Evolutionary conservation across 2,113 vertebrate species (phyloP).

Genomic region (Sinocyclocheilus grahami): DNA sequence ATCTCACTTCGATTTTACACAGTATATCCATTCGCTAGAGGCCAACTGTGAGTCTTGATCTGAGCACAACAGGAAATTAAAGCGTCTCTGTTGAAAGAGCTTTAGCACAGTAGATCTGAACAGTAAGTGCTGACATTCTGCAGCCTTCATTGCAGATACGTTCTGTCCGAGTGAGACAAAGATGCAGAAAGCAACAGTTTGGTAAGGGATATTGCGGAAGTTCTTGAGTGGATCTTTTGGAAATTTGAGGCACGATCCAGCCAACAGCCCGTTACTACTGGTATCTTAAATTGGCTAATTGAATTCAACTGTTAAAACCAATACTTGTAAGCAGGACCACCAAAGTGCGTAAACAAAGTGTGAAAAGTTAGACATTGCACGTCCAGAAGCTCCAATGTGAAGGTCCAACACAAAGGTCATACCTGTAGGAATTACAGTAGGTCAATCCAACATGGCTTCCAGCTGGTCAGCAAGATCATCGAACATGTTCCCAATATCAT

Average conservation of each 20-base stretch:
- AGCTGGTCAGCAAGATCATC: conserved; percentile 92
- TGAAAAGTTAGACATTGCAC: conserved; percentile 2
- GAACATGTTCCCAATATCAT: conserved; percentile 97
- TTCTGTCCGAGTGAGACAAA: neutral
- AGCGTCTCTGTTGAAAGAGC: conserved; percentile 32
- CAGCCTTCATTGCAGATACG: neutral
- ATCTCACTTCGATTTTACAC: conserved; percentile 3
- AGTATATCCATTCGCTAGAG: neutral
- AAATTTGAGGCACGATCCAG: neutral
- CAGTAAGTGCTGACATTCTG: conserved; percentile 42
- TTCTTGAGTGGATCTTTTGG: neutral
- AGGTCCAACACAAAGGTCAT: neutral
- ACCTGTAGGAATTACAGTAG: neutral
- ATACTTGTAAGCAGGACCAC: neutral
- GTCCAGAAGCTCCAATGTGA: neutral
- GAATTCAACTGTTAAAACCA: neutral
- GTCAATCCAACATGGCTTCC: conserved; percentile 92
- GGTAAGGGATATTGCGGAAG: neutral
- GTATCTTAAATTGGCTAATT: neutral
- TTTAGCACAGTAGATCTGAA: conserved; percentile 23
- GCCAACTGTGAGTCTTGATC: neutral
- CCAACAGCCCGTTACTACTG: neutral
- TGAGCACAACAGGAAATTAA: conserved; percentile 47
- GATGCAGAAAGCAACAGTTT: conserved; percentile 11
- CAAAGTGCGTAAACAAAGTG: conserved; percentile 7